Evolutionary conservation across 2,797 vertebrate genomes (phyloP).

Genomic region (Calcarius lapponicus): DNA sequence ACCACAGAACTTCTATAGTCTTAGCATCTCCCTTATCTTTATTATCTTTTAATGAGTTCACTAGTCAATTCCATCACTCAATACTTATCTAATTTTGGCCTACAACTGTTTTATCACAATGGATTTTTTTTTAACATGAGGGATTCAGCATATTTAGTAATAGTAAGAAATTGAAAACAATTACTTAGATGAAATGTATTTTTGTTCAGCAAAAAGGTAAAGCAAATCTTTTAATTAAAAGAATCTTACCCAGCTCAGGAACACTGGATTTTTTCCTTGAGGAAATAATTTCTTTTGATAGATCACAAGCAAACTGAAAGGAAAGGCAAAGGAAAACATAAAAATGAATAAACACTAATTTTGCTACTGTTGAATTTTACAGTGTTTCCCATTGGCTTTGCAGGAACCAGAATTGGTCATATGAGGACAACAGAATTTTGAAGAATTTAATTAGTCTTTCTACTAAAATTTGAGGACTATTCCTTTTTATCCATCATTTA

Average conservation of each 20-base stretch:
- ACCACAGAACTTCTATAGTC: background rate
- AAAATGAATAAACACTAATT: background rate
- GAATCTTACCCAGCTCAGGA: background rate
- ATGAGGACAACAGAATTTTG: background rate
- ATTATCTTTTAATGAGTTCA: background rate
- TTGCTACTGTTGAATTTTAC: background rate
- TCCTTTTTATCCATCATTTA: background rate
- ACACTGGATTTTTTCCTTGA: background rate
- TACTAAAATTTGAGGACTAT: background rate
- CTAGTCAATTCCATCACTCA: conserved; percentile 9
- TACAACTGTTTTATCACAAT: background rate
- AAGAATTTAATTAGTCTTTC: background rate
- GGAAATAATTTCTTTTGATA: background rate
- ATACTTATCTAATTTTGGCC: background rate
- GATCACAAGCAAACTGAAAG: background rate
- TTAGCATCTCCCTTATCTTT: background rate
- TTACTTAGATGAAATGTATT: background rate
- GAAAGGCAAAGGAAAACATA: background rate
- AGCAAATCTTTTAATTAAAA: background rate
- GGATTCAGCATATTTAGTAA: background rate
- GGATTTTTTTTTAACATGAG: background rate
- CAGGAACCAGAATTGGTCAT: background rate
- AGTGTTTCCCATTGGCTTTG: background rate
- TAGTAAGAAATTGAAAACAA: background rate
- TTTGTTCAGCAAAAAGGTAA: background rate